These are phyloP conservation scores for Morone saxatilis DNA, from an alignment of 2,113 vertebrate species.

Conservation along the genomic window DNA sequence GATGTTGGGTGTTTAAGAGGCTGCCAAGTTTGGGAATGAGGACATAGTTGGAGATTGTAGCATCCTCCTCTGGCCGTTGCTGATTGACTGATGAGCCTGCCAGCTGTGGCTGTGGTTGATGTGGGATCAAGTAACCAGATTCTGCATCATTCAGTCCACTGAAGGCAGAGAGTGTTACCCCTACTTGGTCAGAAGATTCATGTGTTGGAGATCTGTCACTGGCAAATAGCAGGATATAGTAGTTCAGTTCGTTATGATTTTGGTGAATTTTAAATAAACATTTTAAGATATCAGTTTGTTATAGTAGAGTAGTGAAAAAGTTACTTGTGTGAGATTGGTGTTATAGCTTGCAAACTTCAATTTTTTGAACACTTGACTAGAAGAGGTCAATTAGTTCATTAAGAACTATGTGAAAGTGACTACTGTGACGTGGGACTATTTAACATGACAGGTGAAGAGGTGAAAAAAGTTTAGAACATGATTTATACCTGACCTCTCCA, in stretches of 20 bases:
- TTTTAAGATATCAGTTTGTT: not conserved
- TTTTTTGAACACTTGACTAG: not conserved
- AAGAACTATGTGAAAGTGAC: slow-evolving; percentile 1
- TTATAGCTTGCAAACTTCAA: not conserved
- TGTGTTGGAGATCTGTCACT: slow-evolving; percentile 18
- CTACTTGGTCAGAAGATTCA: slow-evolving; percentile 11
- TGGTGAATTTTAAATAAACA: not conserved
- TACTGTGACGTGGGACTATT: not conserved
- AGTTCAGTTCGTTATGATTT: not conserved
- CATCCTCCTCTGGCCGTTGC: not conserved
- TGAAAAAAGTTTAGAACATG: not conserved
- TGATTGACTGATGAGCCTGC: slow-evolving; percentile 7
- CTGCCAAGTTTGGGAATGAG: slow-evolving; percentile 4
- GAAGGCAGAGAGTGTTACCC: not conserved
- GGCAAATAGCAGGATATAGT: slow-evolving; percentile 31
- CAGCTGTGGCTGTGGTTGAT: slow-evolving; percentile 4
- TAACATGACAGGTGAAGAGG: not conserved
- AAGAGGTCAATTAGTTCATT: slow-evolving; percentile 7
- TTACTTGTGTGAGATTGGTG: not conserved
- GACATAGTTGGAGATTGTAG: not conserved
- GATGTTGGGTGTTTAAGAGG: not conserved
- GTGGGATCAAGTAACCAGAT: slow-evolving; percentile 17
- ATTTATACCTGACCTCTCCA: slow-evolving; percentile 49
- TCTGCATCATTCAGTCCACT: slow-evolving; percentile 2
- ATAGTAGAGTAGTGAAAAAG: not conserved